Evolutionary conservation across 2,797 vertebrate genomes (phyloP).

Genomic region (Mormyrus proboscirostris): DNA sequence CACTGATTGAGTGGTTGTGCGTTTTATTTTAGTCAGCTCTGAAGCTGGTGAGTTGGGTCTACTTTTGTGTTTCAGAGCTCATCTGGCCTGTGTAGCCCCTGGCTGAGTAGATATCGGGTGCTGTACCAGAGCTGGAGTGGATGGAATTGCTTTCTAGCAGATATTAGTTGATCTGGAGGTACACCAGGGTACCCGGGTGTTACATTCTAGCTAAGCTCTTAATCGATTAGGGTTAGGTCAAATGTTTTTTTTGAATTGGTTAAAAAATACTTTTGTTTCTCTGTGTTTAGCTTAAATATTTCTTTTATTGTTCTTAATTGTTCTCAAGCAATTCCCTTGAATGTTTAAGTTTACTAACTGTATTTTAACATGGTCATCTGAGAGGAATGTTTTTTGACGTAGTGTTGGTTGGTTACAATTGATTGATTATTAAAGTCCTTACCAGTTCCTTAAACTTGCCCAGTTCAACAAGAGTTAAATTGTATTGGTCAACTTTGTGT

Average conservation of each 20-base stretch:
- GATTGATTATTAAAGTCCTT: not conserved
- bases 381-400: not conserved
- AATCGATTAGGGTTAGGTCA: not conserved
- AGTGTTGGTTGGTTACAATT: not conserved
- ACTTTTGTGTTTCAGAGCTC: not conserved
- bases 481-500: not conserved
- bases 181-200: not conserved
- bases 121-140: not conserved
- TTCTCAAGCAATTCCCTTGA: not conserved
- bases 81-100: not conserved
- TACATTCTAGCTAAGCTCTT: not conserved
- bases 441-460: not conserved
- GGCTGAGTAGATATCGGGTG: not conserved
- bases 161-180: not conserved
- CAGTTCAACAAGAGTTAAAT: not conserved
- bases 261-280: not conserved
- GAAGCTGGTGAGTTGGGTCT: not conserved
- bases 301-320: not conserved
- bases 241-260: not conserved
- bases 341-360: not conserved
- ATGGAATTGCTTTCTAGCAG: not conserved
- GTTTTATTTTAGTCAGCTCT: not conserved
- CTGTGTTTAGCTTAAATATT: not conserved
- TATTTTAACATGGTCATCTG: not conserved
- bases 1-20: not conserved